Conservation (phyloP, 2,888 invertebrate species). For the Cheilosia urbana region DNA sequence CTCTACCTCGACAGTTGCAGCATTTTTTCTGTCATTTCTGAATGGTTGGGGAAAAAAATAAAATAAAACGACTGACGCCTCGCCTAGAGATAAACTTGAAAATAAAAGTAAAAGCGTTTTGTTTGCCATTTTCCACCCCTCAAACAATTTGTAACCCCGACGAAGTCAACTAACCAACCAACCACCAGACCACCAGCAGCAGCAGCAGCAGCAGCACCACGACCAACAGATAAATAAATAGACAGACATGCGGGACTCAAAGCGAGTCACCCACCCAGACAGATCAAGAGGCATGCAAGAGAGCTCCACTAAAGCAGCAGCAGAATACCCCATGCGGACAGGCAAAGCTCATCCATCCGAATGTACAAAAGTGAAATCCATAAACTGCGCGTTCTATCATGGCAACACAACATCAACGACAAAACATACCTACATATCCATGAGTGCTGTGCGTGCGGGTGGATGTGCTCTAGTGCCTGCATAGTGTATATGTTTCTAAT, state of each 20-base stretch:
- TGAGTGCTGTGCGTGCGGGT: conserved; percentile 2
- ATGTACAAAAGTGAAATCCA: conserved; percentile 72
- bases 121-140: conserved; percentile 36
- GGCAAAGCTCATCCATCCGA: conserved; percentile 67
- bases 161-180: conserved; percentile 69
- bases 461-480: conserved; percentile 5
- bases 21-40: background rate
- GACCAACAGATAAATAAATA: conserved; percentile 37
- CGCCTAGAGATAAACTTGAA: conserved; percentile 63
- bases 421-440: conserved; percentile 8
- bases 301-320: conserved; percentile 36
- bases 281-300: conserved; percentile 71
- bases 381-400: conserved; percentile 56
- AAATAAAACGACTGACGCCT: conserved; percentile 42
- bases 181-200: conserved; percentile 42
- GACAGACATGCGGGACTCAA: conserved; percentile 54
- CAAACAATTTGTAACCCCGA: conserved; percentile 63
- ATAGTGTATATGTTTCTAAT: conserved; percentile 69
- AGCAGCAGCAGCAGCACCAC: conserved; percentile 42
- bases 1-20: conserved; percentile 44
- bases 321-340: conserved; percentile 48
- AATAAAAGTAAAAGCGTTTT: conserved; percentile 72
- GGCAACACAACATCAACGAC: conserved; percentile 41
- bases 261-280: conserved; percentile 63
- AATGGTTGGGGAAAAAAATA: background rate